Conservation (phyloP, 2,113 vertebrate genomes). For the Dipodomys ordii region DNA sequence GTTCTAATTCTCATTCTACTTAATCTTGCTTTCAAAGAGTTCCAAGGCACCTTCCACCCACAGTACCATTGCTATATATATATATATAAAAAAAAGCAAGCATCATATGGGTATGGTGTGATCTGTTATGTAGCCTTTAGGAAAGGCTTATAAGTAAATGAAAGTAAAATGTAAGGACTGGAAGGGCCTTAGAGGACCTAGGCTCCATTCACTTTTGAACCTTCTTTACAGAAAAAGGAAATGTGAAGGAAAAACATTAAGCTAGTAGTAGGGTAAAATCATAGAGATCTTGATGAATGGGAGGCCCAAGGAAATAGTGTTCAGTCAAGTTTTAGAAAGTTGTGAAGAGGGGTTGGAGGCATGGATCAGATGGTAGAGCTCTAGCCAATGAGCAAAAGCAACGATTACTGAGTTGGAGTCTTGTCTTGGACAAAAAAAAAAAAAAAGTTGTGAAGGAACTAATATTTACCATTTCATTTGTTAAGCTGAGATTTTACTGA, state of each 20-base stretch:
- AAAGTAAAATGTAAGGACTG: not conserved
- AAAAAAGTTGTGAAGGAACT: not conserved
- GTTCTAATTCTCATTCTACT: not conserved
- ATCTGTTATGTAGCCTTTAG: not conserved
- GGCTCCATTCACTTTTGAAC: not conserved
- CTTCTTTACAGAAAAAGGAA: not conserved
- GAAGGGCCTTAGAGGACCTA: not conserved
- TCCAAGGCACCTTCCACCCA: not conserved
- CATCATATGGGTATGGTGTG: not conserved
- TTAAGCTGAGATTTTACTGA: not conserved
- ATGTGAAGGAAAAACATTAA: not conserved
- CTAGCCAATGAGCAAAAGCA: no score
- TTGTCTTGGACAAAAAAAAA: no score
- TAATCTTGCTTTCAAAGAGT: not conserved
- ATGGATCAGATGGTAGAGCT: no score
- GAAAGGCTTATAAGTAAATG: not conserved
- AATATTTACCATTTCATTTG: not conserved
- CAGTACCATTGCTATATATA: not conserved
- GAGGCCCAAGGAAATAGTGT: not conserved
- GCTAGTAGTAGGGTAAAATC: not conserved
- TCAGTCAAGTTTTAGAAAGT: not conserved
- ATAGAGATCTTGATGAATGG: not conserved
- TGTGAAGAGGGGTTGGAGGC: no score
- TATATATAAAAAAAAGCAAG: not conserved
- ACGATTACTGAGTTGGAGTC: no score